Base-by-base conservation (phyloP, 2,797 vertebrate species). In the Anolis apletophallus region DNA sequence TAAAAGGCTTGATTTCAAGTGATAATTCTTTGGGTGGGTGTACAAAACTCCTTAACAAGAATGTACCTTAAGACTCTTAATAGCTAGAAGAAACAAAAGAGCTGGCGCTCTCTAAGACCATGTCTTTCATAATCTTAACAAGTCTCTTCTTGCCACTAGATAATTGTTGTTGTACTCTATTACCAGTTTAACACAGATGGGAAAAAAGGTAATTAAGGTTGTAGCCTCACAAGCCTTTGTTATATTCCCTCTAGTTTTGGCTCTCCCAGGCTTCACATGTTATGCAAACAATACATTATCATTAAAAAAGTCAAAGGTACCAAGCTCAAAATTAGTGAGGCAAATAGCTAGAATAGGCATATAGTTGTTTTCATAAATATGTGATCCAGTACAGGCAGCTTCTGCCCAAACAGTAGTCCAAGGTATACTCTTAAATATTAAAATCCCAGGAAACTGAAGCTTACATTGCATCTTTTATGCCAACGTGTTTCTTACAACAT, bases 21-120 rank as follows among this genome's bases (percentile, higher is more conserved):
- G 86, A 21, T 34, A 72, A 74, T 93, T 91, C 85, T 92, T 91
- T 83, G 83, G 81, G 21, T 4, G 10, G 34, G 26, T 86, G 83
- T 19, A 36, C 87, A 82, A 89, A 87, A 90, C 32, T 88, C 88
- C 64, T 80, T 69, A 85, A 88, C 84, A 90, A 88, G n/a, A 91
- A 85, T 86, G 88, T 52, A 83, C 36, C 23, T 57, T 83, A 72
- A 61, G 50, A 89, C 88, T 88, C 34, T n/a, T 21, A 80, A 23
- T 79, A 12, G 75, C 46, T 34, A 69, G 16, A 87, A 61, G 54
- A 68, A 76, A 78, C 55, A 23, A 57, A 23, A 61, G 9, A 75
- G 34, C 52, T 77, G 54, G 74, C 17, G 40, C 55, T 59, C 29
- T 75, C 34, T 1, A 46, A 90, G 12, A 57, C 21, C 10, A 54